Evolutionary conservation across 2,797 vertebrate genomes (phyloP), one percentile per base, ranked within the genome.

Genomic region (Spea hammondii): DNA sequence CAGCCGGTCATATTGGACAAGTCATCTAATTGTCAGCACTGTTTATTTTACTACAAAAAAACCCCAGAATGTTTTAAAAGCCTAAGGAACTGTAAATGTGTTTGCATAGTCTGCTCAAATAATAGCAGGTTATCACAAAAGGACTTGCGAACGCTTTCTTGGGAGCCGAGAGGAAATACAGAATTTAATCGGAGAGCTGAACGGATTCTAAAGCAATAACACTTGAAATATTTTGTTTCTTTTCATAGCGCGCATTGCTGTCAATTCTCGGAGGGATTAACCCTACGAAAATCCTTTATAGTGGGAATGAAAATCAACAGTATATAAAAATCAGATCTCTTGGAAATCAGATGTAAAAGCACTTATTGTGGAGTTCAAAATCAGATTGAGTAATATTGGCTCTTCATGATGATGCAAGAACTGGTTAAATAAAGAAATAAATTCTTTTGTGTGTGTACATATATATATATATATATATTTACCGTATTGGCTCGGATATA

Each of bases 281-380:
- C 17, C 60, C 45, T 32, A 32, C 32, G 32, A 32, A 32, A 32
- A 17, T 17, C 17, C 17, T 17, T 17, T 17, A 32, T 32, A 32
- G 8, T n/a, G 48, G 53, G 55, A 51, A 51, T 44, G 44, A 77
- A 51, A 62, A 57, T 17, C 8, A 32, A 10, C 6, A 0, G 47
- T 12, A 55, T 51, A 10, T 9, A n/a, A 47, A 50, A 53, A 62
- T 46, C n/a, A 65, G 57, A 46, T n/a, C 48, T 13, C 64, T 11
- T 70, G 49, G 70, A 65, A 75, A 55, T 67, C 73, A 65, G 8
- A 53, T 32, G 69, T 70, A 70, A 64, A 32, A 70, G 6, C 48
- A 62, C 62, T 54, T 14, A 47, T 51, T 8, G 57, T 44, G 8
- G 32, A 60, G 48, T 14, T 7, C 1, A 32, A 11, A 59, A 45